phyloP scores from a whole-genome alignment of 1,140 invertebrate genomes.

The Tetramorium alpestre region DNA sequence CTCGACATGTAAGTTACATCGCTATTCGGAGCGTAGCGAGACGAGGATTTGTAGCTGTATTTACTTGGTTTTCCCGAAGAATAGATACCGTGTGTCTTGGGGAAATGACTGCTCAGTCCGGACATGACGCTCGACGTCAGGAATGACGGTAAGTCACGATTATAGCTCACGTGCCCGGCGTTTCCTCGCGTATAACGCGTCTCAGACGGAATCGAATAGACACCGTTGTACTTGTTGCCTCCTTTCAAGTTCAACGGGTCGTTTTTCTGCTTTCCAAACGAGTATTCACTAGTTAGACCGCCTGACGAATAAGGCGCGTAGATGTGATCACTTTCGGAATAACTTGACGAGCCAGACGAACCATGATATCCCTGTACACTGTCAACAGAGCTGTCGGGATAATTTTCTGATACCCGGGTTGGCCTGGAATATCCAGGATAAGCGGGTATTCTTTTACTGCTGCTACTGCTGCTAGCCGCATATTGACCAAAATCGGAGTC shows the following conservation, averaged over 20 bases:
- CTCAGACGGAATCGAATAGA: conserved; percentile 37
- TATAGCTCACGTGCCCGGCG: conserved; percentile 16
- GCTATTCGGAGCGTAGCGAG: conserved; percentile 56
- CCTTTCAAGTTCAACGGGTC: conserved; percentile 5
- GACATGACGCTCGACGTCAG: not conserved
- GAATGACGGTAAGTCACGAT: conserved; percentile 11
- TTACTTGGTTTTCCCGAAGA: conserved; percentile 54
- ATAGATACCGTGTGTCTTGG: not conserved
- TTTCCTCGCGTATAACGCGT: conserved; percentile 65
- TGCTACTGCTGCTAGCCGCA: conserved; percentile 9
- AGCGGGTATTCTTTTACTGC: conserved; percentile 32
- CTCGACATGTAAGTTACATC: conserved; percentile 62
- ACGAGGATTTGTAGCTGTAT: conserved; percentile 50
- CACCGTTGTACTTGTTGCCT: conserved; percentile 53
- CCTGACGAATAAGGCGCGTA: conserved; percentile 28
- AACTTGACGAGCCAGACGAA: not conserved
- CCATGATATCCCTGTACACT: conserved; percentile 13
- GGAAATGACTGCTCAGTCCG: not conserved
- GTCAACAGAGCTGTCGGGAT: conserved; percentile 7
- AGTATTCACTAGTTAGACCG: conserved; percentile 33
- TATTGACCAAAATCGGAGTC: conserved; percentile 57
- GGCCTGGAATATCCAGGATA: conserved; percentile 35
- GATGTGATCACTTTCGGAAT: conserved; percentile 28
- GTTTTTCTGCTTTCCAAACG: conserved; percentile 61
- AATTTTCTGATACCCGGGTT: conserved; percentile 25